Evolutionary conservation across 1,140 invertebrate species (phyloP).

Genomic region (Chlorops oryzae): DNA sequence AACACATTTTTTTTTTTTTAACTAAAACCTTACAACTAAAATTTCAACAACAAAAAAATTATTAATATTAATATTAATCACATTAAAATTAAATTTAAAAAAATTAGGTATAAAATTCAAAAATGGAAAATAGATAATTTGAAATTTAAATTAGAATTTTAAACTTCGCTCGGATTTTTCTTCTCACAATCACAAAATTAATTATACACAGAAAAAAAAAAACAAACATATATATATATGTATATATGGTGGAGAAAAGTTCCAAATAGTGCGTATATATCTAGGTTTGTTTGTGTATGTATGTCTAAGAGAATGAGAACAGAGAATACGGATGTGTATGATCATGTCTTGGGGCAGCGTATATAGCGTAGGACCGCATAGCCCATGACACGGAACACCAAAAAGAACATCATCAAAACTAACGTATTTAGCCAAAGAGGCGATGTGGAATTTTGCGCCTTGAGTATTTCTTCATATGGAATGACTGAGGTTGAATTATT

Average conservation of each 20-base stretch:
- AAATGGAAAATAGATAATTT: too few relatives aligned
- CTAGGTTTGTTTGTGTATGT: background rate
- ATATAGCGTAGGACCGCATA: slow-evolving; percentile 70
- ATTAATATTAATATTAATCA: slow-evolving; percentile 13
- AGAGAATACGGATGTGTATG: background rate
- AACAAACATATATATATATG: background rate
- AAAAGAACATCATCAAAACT: slow-evolving; percentile 65
- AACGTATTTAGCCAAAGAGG: slow-evolving; percentile 72
- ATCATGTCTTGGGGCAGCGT: slow-evolving; percentile 52
- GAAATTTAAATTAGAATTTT: too few relatives aligned
- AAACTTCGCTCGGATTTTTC: too few relatives aligned
- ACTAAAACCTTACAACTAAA: too few relatives aligned
- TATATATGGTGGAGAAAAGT: background rate
- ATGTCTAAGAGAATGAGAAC: background rate
- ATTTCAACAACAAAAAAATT: slow-evolving; percentile 24
- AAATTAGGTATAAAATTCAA: too few relatives aligned
- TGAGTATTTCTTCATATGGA: slow-evolving; percentile 62
- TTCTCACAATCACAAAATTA: too few relatives aligned
- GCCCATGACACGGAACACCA: slow-evolving; percentile 67
- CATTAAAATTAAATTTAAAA: too few relatives aligned
- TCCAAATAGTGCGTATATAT: background rate
- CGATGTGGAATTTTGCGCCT: slow-evolving; percentile 56
- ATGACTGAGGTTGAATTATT: slow-evolving; percentile 56
- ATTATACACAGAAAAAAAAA: background rate
- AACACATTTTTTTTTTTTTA: slow-evolving; percentile 22